These are phyloP conservation scores for Drosophila kikkawai DNA, from an alignment of 1,140 invertebrate species.

Conservation along the genomic window DNA sequence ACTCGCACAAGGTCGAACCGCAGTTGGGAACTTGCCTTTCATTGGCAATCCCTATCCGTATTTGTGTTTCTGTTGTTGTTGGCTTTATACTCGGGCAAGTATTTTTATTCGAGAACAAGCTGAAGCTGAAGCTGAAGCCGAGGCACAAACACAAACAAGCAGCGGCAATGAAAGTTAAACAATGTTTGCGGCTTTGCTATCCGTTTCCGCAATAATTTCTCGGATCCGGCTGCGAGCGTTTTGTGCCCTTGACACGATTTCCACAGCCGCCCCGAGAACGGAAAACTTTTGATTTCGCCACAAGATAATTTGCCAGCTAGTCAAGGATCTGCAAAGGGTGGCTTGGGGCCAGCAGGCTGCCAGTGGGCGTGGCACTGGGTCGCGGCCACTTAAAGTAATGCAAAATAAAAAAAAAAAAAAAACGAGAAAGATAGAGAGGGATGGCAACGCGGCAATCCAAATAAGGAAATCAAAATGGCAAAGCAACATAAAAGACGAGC, in stretches of 20 bases:
- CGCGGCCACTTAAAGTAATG: conserved; percentile 77
- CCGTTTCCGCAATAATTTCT: conserved; percentile 78
- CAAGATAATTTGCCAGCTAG: conserved; percentile 68
- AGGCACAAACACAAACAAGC: conserved; percentile 12
- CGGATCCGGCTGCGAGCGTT: conserved; percentile 57
- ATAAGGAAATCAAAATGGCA: conserved; percentile 81
- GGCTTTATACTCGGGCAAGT: conserved; percentile 1
- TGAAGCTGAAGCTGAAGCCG: conserved; percentile 21
- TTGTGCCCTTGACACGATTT: conserved; percentile 71
- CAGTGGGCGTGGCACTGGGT: conserved; percentile 19
- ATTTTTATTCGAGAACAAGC: conserved; percentile 43
- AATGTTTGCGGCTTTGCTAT: conserved; percentile 73
- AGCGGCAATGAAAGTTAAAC: conserved; percentile 74
- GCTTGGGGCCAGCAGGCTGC: not conserved
- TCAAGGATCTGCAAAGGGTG: conserved; percentile 3
- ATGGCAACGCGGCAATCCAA: conserved; percentile 70
- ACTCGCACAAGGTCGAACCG: conserved; percentile 27
- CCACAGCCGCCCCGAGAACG: conserved; percentile 23
- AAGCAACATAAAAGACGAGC: conserved; percentile 76
- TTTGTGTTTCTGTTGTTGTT: conserved; percentile 28
- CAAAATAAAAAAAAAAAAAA: conserved; percentile 49
- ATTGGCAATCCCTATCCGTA: conserved; percentile 27
- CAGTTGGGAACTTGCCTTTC: conserved; percentile 43
- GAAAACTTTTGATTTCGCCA: conserved; percentile 75
- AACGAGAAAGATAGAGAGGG: conserved; percentile 37